phyloP scores from a whole-genome alignment of 2,113 vertebrate species.

The Podarcis cretensis region DNA sequence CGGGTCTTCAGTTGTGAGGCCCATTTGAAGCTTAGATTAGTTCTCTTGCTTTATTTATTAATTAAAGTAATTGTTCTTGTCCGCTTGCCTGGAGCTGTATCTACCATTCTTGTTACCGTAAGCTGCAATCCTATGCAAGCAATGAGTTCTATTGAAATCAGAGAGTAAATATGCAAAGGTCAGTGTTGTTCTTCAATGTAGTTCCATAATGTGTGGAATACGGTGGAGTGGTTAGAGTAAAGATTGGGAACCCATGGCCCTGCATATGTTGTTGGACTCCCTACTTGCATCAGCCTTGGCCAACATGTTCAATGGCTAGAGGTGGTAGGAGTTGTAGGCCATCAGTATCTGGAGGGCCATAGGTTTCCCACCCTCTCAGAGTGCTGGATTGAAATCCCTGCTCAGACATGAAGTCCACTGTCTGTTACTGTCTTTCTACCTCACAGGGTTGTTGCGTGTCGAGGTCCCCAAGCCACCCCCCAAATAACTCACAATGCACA shows the following conservation, averaged over 20 bases:
- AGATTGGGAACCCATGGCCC: too few relatives aligned
- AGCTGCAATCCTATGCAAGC: not conserved
- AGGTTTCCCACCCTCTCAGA: not conserved
- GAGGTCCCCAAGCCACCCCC: too few relatives aligned
- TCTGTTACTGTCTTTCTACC: not conserved
- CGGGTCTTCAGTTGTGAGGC: accelerated
- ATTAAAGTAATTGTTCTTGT: not conserved
- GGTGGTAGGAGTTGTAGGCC: not conserved
- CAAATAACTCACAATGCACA: too few relatives aligned
- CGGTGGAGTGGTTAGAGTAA: not conserved
- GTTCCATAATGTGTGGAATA: not conserved
- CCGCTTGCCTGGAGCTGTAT: not conserved
- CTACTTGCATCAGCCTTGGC: too few relatives aligned
- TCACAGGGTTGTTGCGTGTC: too few relatives aligned
- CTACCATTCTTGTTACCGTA: not conserved
- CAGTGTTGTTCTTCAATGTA: not conserved
- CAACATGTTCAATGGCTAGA: not conserved
- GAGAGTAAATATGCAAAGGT: not conserved
- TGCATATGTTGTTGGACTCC: not conserved
- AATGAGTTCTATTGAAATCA: not conserved
- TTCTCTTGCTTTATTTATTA: not conserved
- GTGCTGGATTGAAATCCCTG: not conserved
- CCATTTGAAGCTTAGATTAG: not conserved
- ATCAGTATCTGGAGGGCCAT: not conserved
- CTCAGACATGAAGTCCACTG: not conserved